Evolutionary conservation across 2,113 vertebrate species (phyloP).

Genomic region (Nothobranchius furzeri): DNA sequence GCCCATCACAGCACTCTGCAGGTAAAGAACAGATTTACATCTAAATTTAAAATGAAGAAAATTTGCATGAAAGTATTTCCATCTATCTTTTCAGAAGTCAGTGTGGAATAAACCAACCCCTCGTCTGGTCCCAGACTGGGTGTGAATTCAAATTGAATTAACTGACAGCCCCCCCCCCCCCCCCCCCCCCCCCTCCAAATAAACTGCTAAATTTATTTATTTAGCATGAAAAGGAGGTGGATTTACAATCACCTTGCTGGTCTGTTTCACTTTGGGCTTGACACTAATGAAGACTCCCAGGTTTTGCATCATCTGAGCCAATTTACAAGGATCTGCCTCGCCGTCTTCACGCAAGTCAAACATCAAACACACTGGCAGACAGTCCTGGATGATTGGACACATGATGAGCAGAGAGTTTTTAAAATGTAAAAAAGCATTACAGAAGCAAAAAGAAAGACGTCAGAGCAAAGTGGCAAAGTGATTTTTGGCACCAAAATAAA

Average conservation of each 20-base stretch:
- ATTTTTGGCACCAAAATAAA: not conserved
- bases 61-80: slow-evolving; percentile 13
- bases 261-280: slow-evolving; percentile 83
- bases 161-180: not conserved
- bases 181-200: no score
- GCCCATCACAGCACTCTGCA: slow-evolving; percentile 10
- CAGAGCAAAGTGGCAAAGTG: no score
- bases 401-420: slow-evolving; percentile 1
- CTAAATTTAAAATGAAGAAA: slow-evolving; percentile 4
- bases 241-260: slow-evolving; percentile 73
- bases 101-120: slow-evolving; percentile 2
- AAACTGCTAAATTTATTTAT: not conserved
- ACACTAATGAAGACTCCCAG: slow-evolving; percentile 82
- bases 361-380: slow-evolving; percentile 83
- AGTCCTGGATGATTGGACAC: slow-evolving; percentile 70
- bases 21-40: slow-evolving; percentile 5
- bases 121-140: not conserved
- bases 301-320: slow-evolving; percentile 82
- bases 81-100: slow-evolving; percentile 7
- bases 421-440: not conserved
- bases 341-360: slow-evolving; percentile 83
- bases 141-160: not conserved
- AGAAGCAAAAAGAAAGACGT: not conserved
- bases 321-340: slow-evolving; percentile 69
- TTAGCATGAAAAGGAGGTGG: slow-evolving; percentile 3